A percentile compares a stretch with the other conserved stretches of the same genome.
Conservation (phyloP, 2,888 invertebrate genomes). For the Dynastes grantii region DNA sequence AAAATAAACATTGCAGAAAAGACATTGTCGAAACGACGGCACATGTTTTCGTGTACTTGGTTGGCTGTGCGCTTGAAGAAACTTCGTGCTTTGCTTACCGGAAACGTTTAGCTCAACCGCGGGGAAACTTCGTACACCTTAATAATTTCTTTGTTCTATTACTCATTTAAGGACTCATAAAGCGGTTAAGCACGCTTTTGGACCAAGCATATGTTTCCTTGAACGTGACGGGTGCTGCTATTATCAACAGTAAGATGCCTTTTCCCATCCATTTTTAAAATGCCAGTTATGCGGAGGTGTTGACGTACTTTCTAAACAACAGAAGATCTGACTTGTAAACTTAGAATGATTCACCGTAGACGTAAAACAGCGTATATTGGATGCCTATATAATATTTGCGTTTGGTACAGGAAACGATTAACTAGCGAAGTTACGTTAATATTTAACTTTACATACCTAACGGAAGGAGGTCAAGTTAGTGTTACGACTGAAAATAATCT, state of each 20-base stretch:
- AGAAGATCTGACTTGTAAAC: constrained; percentile 16
- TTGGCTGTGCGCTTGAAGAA: constrained; percentile 13
- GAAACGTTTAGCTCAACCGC: constrained; percentile 14
- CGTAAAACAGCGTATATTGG: background rate
- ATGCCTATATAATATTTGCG: background rate
- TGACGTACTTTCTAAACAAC: constrained; percentile 5
- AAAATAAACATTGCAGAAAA: constrained; percentile 35
- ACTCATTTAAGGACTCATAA: constrained; percentile 27
- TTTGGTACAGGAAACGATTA: constrained; percentile 23
- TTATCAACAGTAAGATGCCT: constrained; percentile 22
- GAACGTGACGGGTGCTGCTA: constrained; percentile 22
- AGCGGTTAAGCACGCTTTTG: constrained; percentile 26
- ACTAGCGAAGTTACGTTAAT: constrained; percentile 1
- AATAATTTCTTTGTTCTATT: constrained; percentile 46
- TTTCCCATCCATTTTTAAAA: constrained; percentile 27
- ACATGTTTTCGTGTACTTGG: constrained; percentile 19
- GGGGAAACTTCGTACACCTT: constrained; percentile 9
- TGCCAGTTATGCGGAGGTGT: constrained; percentile 14
- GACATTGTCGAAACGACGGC: background rate
- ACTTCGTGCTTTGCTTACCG: constrained; percentile 32
- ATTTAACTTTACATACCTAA: constrained; percentile 6
- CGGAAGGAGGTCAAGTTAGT: constrained; percentile 9
- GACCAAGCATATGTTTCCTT: constrained; percentile 12
- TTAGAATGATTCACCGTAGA: background rate
- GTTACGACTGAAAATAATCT: background rate